phyloP scores from a whole-genome alignment of 2,797 vertebrate genomes.

The Cirrhinus mrigala region DNA sequence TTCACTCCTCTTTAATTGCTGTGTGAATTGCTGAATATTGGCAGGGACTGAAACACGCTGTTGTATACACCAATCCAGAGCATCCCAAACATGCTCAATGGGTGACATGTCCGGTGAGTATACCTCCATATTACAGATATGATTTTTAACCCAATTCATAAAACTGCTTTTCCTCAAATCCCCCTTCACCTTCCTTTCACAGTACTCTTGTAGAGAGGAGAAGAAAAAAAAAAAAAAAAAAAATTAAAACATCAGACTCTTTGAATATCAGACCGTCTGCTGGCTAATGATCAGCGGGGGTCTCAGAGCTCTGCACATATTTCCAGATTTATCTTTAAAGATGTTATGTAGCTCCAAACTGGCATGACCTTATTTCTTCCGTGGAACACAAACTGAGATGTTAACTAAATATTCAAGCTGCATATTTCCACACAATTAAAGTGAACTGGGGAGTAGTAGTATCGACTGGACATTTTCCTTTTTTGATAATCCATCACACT shows the following conservation, averaged over 20 bases:
- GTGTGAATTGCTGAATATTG: too few relatives aligned
- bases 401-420: background rate
- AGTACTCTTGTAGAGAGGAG: background rate
- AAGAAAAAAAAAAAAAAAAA: background rate
- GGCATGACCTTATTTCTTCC: background rate
- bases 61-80: too few relatives aligned
- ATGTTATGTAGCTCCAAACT: background rate
- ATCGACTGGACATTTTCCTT: background rate
- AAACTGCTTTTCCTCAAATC: background rate
- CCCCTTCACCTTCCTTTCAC: background rate
- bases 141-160: background rate
- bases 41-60: too few relatives aligned
- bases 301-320: background rate
- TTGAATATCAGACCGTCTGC: background rate
- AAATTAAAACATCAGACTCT: background rate
- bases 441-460: background rate
- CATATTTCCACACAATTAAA: background rate
- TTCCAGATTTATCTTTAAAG: background rate
- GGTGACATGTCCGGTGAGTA: too few relatives aligned
- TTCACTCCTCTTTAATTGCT: too few relatives aligned
- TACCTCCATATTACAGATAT: background rate
- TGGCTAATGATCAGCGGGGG: constrained; percentile 3
- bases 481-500: background rate
- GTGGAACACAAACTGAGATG: background rate
- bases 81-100: too few relatives aligned